Conservation (phyloP, 2,797 vertebrate species). For the Bovichtus variegatus region DNA sequence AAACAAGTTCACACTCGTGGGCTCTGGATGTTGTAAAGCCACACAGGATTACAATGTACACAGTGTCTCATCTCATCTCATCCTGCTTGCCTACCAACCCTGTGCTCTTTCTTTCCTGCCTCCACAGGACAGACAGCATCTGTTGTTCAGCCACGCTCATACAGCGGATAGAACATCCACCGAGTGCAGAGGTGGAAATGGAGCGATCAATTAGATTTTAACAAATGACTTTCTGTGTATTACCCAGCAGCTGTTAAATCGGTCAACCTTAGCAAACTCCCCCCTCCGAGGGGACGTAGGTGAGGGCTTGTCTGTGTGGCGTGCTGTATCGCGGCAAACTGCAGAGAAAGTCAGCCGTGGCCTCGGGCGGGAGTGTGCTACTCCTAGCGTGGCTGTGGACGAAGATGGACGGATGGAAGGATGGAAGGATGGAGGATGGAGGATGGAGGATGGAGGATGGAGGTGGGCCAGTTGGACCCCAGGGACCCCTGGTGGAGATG, state of each 20-base stretch:
- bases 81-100: conserved; percentile 19
- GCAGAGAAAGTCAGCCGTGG: conserved; percentile 87
- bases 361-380: conserved; percentile 69
- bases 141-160: conserved; percentile 73
- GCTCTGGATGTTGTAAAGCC: conserved; percentile 32
- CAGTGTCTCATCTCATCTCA: conserved; percentile 39
- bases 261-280: conserved; percentile 78
- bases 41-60: conserved; percentile 40
- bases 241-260: conserved; percentile 87
- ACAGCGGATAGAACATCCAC: conserved; percentile 66
- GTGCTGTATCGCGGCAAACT: conserved; percentile 81
- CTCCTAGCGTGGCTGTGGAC: conserved; percentile 61
- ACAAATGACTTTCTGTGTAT: conserved; percentile 87
- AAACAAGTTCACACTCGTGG: conserved; percentile 28
- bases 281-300: conserved; percentile 66
- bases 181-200: conserved; percentile 80
- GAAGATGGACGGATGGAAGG: conserved; percentile 71
- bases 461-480: conserved; percentile 77
- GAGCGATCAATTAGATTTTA: conserved; percentile 88
- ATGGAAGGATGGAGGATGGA: conserved; percentile 73
- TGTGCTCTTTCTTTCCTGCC: conserved; percentile 7
- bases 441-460: conserved; percentile 65
- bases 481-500: conserved; percentile 73
- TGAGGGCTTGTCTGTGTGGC: conserved; percentile 70
- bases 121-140: conserved; percentile 73